These are phyloP conservation scores for Operophtera brumata DNA, from an alignment of 2,888 invertebrate species.

Conservation along the genomic window DNA sequence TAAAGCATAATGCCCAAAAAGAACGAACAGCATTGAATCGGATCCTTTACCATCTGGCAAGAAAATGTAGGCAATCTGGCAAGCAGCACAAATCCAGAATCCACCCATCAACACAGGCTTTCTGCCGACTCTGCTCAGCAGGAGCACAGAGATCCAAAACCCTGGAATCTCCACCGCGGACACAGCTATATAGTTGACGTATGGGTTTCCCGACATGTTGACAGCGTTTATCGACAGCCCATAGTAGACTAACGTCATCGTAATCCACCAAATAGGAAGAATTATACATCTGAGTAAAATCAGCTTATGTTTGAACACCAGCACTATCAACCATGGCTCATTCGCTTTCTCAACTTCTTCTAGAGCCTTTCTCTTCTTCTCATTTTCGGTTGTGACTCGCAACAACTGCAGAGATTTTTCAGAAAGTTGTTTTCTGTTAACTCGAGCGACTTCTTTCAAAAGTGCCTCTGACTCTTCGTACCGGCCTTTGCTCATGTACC, in stretches of 20 bases:
- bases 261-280: conserved; percentile 81
- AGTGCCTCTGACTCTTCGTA: conserved; percentile 83
- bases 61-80: conserved; percentile 41
- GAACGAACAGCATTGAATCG: background rate
- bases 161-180: conserved; percentile 85
- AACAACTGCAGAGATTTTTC: conserved; percentile 55
- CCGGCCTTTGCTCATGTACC: conserved; percentile 86
- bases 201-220: conserved; percentile 81
- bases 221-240: conserved; percentile 83
- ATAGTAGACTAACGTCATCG: conserved; percentile 83
- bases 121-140: conserved; percentile 79
- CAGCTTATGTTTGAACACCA: conserved; percentile 52
- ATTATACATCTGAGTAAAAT: conserved; percentile 51
- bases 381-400: conserved; percentile 46
- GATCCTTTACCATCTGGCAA: conserved; percentile 67
- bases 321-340: conserved; percentile 58
- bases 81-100: conserved; percentile 73
- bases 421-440: conserved; percentile 73
- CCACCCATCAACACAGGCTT: conserved; percentile 75
- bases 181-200: conserved; percentile 83
- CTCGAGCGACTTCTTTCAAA: conserved; percentile 81
- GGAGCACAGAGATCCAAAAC: conserved; percentile 78
- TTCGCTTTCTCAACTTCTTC: conserved; percentile 35
- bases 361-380: conserved; percentile 40
- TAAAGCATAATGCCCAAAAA: background rate